These are phyloP conservation scores for Halcyon chelicuti DNA, from an alignment of 2,797 vertebrate species.

Conservation along the genomic window DNA sequence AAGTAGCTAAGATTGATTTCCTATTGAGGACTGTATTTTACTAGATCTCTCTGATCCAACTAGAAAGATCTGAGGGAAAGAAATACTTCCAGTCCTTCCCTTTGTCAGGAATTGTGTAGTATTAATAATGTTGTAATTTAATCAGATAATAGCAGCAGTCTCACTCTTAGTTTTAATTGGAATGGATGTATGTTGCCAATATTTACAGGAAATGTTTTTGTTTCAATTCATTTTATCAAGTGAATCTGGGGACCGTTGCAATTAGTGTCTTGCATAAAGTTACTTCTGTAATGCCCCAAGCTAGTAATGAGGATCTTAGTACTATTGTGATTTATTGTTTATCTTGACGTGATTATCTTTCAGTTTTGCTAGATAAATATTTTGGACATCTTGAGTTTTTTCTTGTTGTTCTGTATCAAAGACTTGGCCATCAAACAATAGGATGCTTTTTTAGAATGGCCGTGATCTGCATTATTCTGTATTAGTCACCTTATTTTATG, in stretches of 20 bases:
- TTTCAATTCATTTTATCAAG: neutral
- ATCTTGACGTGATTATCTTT: neutral
- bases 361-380: neutral
- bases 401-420: neutral
- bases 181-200: neutral
- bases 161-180: neutral
- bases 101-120: neutral
- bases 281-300: neutral
- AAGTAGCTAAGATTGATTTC: neutral
- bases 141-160: neutral
- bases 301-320: neutral
- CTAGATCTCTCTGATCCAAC: neutral
- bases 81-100: neutral
- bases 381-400: neutral
- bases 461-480: neutral
- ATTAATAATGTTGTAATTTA: neutral
- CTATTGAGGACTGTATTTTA: neutral
- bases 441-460: neutral
- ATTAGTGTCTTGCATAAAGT: neutral
- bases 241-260: neutral
- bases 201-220: neutral
- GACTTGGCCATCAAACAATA: neutral
- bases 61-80: neutral
- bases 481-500: neutral
- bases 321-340: neutral